Evolutionary conservation across 2,113 vertebrate species (phyloP).

Genomic region (Campylomormyrus tamandua): DNA sequence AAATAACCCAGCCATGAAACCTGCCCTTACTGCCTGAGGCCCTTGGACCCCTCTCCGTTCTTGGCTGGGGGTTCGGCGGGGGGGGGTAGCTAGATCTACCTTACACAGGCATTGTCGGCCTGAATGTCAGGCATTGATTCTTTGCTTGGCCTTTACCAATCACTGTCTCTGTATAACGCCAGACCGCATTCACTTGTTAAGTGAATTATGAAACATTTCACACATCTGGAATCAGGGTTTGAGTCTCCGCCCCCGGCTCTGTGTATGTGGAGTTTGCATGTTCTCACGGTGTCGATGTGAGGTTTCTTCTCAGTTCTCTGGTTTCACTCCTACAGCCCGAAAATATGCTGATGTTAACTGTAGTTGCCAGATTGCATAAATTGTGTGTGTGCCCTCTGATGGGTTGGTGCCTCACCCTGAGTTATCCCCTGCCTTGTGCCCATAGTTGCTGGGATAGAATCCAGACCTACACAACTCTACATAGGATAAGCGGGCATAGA

Average conservation of each 20-base stretch:
- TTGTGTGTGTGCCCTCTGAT: background rate
- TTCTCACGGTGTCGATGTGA: background rate
- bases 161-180: background rate
- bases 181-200: background rate
- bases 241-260: background rate
- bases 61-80: background rate
- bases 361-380: background rate
- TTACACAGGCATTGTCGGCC: background rate
- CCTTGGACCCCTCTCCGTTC: background rate
- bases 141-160: background rate
- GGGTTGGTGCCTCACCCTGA: background rate
- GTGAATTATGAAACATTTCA: background rate
- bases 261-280: background rate
- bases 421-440: background rate
- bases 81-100: background rate
- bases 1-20: slow-evolving; percentile 44
- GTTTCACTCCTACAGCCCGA: background rate
- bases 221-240: background rate
- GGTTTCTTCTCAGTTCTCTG: background rate
- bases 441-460: background rate
- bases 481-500: background rate
- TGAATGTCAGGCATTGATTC: background rate
- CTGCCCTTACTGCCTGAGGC: slow-evolving; percentile 16
- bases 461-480: background rate
- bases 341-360: background rate